Evolutionary conservation across 2,888 invertebrate genomes (phyloP), one percentile per base, ranked within the genome.

Genomic region (Agrochola macilenta): DNA sequence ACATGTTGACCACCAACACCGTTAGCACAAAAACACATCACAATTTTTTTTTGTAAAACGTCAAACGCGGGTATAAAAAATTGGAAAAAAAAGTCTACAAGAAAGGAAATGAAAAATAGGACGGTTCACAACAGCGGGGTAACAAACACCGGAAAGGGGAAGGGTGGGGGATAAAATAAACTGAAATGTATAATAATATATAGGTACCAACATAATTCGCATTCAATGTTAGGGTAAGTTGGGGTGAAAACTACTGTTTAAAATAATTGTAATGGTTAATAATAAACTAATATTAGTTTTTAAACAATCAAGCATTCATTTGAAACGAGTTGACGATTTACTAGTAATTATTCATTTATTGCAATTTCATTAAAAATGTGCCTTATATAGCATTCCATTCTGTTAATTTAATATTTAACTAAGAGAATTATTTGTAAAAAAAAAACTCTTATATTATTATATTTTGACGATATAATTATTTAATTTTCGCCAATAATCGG

Each of bases 141-240:
- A 88, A 92, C 95, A 95, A 89, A 93, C 94, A 95, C 94, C 95
- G 92, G 93, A 68, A 89, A 92, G n/a, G 57, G 91, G 80, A 88
- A 86, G 91, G 91, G 88, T 87, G 89, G 90, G 93, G 91, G 91
- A 92, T 90, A 95, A 96, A 96, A 96, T 96, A 96, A 96, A 96
- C 96, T 96, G 96, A 96, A 96, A 96, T 96, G 96, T 96, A 96
- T 96, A 95, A 94, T 94, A 95, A 94, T 94, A 95, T 90, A 95
- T 91, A 94, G 93, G 94, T 94, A 94, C 93, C 93, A 95, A 95
- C 91, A 92, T 90, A 93, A 91, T 87, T 89, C 82, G 93, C 95
- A 96, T 95, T 95, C 95, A 90, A 86, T 94, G 93, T 95, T 95
- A 95, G 95, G 95, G 91, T 90, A 81, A 87, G 82, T 92, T 91